Evolutionary conservation across 2,888 invertebrate species (phyloP).

Genomic region (Hoplodrina blanda): DNA sequence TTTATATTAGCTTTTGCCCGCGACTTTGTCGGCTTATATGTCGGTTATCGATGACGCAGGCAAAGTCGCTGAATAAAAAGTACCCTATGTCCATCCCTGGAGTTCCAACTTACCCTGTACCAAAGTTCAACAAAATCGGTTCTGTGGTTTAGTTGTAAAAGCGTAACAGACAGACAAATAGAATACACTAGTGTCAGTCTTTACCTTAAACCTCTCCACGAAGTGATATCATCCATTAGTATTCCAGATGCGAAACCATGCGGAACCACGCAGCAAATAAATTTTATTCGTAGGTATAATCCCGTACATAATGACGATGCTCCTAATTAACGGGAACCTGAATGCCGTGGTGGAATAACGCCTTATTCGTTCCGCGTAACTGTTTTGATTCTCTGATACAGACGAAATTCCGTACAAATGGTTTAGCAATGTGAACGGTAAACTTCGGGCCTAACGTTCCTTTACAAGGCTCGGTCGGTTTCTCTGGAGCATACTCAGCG

Average conservation of each 20-base stretch:
- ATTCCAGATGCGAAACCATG: background rate
- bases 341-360: slow-evolving; percentile 21
- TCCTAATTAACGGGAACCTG: slow-evolving; percentile 38
- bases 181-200: too few species aligned
- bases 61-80: too few species aligned
- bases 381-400: slow-evolving; percentile 31
- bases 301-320: slow-evolving; percentile 36
- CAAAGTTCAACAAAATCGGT: too few species aligned
- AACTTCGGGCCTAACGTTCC: background rate
- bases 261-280: background rate
- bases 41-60: too few species aligned
- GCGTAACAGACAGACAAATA: too few species aligned
- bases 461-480: background rate
- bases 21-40: too few species aligned
- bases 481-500: background rate
- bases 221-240: slow-evolving; percentile 8
- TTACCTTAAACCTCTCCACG: background rate
- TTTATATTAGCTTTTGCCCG: too few species aligned
- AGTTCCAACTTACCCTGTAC: too few species aligned
- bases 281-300: slow-evolving; percentile 18
- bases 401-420: slow-evolving; percentile 34
- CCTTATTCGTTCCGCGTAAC: slow-evolving; percentile 16
- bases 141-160: too few species aligned
- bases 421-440: background rate
- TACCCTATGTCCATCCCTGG: too few species aligned